Evolutionary conservation across 2,888 invertebrate genomes (phyloP).

Genomic region (Galerucella nymphaeae): DNA sequence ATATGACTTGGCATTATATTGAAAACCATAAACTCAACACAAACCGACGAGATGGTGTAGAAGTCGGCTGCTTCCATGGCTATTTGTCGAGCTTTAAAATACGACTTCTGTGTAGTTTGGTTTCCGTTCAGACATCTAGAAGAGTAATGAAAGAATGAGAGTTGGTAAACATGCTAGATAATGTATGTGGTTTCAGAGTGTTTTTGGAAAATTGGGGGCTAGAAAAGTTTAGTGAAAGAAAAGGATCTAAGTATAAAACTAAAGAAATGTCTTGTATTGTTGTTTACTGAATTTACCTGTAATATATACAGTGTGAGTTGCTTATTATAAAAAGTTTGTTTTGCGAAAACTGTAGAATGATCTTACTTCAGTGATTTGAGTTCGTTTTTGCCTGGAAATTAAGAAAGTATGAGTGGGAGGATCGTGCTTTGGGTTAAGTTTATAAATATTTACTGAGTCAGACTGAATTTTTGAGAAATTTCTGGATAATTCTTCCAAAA

Average conservation of each 20-base stretch:
- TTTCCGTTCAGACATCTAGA: conserved; percentile 8
- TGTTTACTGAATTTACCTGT: no score
- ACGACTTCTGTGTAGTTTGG: neutral
- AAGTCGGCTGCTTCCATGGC: neutral
- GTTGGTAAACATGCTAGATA: conserved; percentile 14
- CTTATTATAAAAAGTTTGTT: no score
- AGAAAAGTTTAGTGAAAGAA: neutral
- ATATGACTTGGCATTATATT: neutral
- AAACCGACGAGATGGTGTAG: neutral
- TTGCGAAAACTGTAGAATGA: no score
- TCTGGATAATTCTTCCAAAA: no score
- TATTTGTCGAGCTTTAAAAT: neutral
- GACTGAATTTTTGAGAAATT: no score
- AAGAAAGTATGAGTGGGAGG: no score
- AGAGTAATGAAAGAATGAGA: conserved; percentile 15
- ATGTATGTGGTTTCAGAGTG: conserved; percentile 7
- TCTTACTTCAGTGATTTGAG: no score
- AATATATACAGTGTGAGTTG: no score
- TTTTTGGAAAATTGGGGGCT: conserved; percentile 4
- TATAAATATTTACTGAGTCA: no score
- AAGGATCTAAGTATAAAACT: neutral
- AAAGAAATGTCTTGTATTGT: no score
- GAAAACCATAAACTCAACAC: neutral
- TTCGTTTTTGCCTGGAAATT: no score
- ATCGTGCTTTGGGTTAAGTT: no score